Percentiles rank a stretch among this genome's conserved stretches.
Conservation (phyloP, 2,797 vertebrate genomes). For the Taeniopygia guttata region DNA sequence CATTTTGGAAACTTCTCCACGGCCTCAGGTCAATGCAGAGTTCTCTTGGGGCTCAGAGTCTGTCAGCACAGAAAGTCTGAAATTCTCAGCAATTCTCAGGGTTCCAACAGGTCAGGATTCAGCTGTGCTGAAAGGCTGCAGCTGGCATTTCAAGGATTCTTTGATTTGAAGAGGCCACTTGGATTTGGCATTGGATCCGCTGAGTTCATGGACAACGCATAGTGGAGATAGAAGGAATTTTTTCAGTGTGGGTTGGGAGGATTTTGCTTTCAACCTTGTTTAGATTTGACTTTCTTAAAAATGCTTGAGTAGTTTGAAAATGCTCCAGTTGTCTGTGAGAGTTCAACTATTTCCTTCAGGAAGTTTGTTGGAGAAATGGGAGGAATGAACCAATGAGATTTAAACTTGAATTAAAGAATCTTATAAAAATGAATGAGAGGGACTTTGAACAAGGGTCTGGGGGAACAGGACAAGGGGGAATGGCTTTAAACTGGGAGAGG, state of each 20-base stretch:
- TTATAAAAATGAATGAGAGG: not conserved
- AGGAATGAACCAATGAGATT: not conserved
- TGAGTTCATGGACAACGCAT: accelerated
- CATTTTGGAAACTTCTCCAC: not conserved
- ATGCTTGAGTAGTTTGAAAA: not conserved
- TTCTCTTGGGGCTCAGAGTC: not conserved
- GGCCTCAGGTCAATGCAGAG: not conserved
- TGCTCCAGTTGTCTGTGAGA: not conserved
- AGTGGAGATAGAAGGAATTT: not conserved
- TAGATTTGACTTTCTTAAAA: not conserved
- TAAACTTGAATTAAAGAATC: not conserved
- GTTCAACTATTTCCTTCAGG: accelerated
- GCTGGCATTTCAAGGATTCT: not conserved
- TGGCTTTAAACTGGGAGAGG: not conserved
- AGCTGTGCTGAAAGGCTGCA: not conserved
- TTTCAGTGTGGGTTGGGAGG: not conserved
- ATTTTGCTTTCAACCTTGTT: not conserved
- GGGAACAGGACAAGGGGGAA: not conserved
- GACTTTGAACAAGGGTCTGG: not conserved
- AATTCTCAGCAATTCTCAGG: not conserved
- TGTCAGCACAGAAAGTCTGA: not conserved
- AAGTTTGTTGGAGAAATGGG: not conserved
- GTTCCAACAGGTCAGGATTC: not conserved
- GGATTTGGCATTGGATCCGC: not conserved
- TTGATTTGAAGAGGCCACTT: not conserved